A percentile compares a stretch with the other conserved stretches of the same genome.
Conservation (phyloP, 2,888 invertebrate genomes). For the Pyrrhia umbra region DNA sequence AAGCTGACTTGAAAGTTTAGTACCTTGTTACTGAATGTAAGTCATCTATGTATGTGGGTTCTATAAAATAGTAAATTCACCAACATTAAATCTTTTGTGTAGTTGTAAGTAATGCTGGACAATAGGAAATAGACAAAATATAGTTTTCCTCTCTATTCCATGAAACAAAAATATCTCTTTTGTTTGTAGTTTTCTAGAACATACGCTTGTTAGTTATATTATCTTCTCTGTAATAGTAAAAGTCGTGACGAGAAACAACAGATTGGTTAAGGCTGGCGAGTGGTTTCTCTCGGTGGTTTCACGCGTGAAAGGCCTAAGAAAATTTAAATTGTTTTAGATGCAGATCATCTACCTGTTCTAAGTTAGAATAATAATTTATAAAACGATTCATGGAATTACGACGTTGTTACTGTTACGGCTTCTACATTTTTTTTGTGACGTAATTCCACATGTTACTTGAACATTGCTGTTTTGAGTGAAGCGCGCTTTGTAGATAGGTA, state of each 20-base stretch:
- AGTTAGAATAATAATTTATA: neutral
- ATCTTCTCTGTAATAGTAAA: constrained; percentile 48
- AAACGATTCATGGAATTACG: constrained; percentile 29
- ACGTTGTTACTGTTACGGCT: neutral
- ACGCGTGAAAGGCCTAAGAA: constrained; percentile 55
- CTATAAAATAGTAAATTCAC: too few species aligned
- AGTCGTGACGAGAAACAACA: constrained; percentile 38
- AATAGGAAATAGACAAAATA: constrained; percentile 6
- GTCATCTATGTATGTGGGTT: too few species aligned
- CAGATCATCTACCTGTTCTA: constrained; percentile 28
- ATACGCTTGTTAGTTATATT: constrained; percentile 23
- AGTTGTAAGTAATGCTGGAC: too few species aligned
- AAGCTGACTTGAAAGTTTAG: constrained; percentile 10
- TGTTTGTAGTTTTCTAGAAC: constrained; percentile 42
- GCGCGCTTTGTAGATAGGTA: constrained; percentile 47
- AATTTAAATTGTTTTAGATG: constrained; percentile 50
- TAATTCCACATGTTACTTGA: constrained; percentile 12
- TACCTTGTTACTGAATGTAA: constrained; percentile 4
- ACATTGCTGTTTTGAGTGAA: constrained; percentile 43
- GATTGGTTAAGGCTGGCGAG: constrained; percentile 52
- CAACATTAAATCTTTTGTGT: too few species aligned
- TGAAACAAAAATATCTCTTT: constrained; percentile 29
- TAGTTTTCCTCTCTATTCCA: constrained; percentile 22
- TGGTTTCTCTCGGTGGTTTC: constrained; percentile 52
- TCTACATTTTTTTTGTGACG: constrained; percentile 4